phyloP scores from a whole-genome alignment of 2,888 invertebrate species.

The Diloba caeruleocephala region DNA sequence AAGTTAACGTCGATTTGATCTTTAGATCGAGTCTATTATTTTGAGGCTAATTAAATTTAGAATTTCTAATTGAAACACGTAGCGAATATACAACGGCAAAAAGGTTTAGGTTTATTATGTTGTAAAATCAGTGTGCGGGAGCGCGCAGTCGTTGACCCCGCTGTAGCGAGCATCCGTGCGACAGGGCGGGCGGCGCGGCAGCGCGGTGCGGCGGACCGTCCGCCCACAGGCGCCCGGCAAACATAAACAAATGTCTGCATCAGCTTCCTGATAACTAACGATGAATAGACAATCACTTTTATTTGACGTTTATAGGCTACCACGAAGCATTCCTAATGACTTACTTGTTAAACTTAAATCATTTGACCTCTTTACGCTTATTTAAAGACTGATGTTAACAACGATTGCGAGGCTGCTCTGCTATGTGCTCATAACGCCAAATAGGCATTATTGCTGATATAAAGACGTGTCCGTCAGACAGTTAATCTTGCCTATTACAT shows the following conservation, averaged over 20 bases:
- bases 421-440: constrained; percentile 15
- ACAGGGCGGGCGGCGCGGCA: constrained; percentile 66
- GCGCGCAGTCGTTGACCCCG: constrained; percentile 73
- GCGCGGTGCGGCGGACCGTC: constrained; percentile 39
- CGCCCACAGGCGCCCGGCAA: constrained; percentile 64
- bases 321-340: constrained; percentile 19
- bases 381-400: constrained; percentile 16
- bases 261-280: constrained; percentile 59
- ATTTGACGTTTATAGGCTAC: constrained; percentile 31
- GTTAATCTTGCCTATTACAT: constrained; percentile 38
- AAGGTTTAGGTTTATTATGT: constrained; percentile 61
- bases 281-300: constrained; percentile 57
- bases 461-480: constrained; percentile 25
- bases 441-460: constrained; percentile 31
- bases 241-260: constrained; percentile 77
- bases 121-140: constrained; percentile 63
- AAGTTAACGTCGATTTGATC: too few relatives aligned
- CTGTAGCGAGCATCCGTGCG: constrained; percentile 56
- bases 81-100: constrained; percentile 35
- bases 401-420: constrained; percentile 3
- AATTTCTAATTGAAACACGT: constrained; percentile 34
- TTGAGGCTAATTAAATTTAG: too few relatives aligned
- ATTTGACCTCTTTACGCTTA: constrained; percentile 20
- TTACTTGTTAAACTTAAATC: constrained; percentile 16
- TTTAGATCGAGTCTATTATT: too few relatives aligned